These are phyloP conservation scores for Lepus americanus DNA, from an alignment of 2,113 vertebrate genomes.

Conservation along the genomic window DNA sequence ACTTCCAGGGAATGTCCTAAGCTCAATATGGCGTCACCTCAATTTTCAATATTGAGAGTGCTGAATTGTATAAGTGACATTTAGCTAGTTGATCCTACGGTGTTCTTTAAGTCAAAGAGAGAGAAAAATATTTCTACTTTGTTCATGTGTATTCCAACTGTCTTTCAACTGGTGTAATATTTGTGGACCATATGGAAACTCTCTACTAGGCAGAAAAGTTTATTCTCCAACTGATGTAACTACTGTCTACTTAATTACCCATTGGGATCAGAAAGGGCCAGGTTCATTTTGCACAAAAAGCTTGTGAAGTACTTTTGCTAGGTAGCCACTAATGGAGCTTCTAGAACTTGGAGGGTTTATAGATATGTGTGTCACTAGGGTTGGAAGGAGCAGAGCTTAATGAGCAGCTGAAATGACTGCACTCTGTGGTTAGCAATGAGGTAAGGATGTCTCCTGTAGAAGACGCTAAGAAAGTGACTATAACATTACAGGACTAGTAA, in stretches of 20 bases:
- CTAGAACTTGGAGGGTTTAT: slow-evolving; percentile 58
- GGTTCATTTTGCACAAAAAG: slow-evolving; percentile 58
- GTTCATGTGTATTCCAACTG: slow-evolving; percentile 62
- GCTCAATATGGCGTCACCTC: not conserved
- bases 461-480: slow-evolving; percentile 62
- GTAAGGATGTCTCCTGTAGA: slow-evolving; percentile 48
- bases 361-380: slow-evolving; percentile 55
- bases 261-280: slow-evolving; percentile 63
- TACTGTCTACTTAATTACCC: slow-evolving; percentile 61
- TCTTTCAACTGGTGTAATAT: slow-evolving; percentile 60
- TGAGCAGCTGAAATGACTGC: slow-evolving; percentile 64
- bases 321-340: slow-evolving; percentile 62
- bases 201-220: slow-evolving; percentile 19
- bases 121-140: slow-evolving; percentile 66
- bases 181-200: slow-evolving; percentile 50
- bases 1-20: slow-evolving; percentile 52
- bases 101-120: slow-evolving; percentile 57
- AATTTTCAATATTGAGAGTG: slow-evolving; percentile 16
- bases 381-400: slow-evolving; percentile 65
- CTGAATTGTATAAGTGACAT: slow-evolving; percentile 48
- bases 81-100: slow-evolving; percentile 48
- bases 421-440: slow-evolving; percentile 48
- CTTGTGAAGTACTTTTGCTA: slow-evolving; percentile 61
- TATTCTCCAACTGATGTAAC: slow-evolving; percentile 35
- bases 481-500: slow-evolving; percentile 50